These are phyloP conservation scores for Micronycteris hirsuta DNA, from an alignment of 2,113 vertebrate genomes.

Conservation along the genomic window DNA sequence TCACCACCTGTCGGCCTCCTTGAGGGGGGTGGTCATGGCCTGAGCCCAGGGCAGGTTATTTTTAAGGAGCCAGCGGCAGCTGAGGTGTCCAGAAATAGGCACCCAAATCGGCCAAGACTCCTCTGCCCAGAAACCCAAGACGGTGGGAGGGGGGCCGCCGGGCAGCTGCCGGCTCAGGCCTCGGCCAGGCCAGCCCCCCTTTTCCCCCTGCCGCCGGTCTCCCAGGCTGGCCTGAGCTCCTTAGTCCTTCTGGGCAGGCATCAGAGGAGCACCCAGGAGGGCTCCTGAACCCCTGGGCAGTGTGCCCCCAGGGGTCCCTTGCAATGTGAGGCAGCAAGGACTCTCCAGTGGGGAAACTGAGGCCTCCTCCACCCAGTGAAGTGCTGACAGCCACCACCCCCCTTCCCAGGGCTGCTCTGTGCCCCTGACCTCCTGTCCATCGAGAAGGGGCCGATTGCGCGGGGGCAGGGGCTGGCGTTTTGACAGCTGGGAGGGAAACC, in stretches of 20 bases:
- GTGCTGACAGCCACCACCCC: too few relatives aligned
- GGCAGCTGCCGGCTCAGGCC: background rate
- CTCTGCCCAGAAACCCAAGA: conserved; percentile 66
- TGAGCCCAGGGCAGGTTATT: background rate
- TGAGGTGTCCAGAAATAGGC: conserved; percentile 64
- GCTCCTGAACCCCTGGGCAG: too few relatives aligned
- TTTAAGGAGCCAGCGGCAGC: conserved; percentile 60
- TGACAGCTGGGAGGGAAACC: background rate
- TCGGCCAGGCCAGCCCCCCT: background rate
- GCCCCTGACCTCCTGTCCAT: accelerated
- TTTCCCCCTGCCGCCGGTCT: background rate
- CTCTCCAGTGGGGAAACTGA: background rate
- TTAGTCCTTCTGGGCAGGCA: background rate
- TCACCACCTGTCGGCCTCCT: conserved; percentile 20
- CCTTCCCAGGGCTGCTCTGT: accelerated
- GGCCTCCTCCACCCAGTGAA: background rate
- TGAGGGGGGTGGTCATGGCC: background rate
- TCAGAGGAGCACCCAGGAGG: too few relatives aligned
- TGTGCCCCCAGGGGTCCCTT: background rate
- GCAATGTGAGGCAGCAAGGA: background rate
- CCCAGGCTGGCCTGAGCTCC: background rate
- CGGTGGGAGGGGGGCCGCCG: background rate
- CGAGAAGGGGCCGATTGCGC: background rate
- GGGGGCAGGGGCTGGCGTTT: background rate
- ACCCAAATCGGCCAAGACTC: conserved; percentile 32